phyloP scores from a whole-genome alignment of 2,113 vertebrate species.

The Danionella cerebrum region DNA sequence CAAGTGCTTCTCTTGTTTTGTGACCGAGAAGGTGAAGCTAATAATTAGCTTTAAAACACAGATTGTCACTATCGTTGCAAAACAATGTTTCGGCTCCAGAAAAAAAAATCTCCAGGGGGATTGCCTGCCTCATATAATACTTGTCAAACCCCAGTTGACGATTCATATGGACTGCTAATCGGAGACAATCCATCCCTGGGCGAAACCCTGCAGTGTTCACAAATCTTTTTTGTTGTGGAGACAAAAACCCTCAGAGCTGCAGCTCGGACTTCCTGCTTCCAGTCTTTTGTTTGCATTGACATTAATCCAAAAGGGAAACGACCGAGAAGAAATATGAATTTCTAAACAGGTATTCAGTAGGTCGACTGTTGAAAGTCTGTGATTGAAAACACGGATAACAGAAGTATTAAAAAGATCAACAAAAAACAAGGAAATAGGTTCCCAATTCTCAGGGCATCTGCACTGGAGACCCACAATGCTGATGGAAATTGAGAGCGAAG shows the following conservation, averaged over 20 bases:
- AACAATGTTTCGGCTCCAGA: constrained; percentile 55
- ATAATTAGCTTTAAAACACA: constrained; percentile 68
- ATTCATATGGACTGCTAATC: constrained; percentile 63
- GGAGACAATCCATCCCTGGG: constrained; percentile 53
- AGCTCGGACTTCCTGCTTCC: constrained; percentile 43
- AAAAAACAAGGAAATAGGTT: constrained; percentile 14
- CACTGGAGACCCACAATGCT: background rate
- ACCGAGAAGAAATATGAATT: constrained; percentile 36
- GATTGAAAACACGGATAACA: constrained; percentile 4
- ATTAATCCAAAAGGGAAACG: constrained; percentile 43
- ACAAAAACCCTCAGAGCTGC: constrained; percentile 52
- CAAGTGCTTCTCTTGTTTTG: background rate
- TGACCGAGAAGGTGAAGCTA: constrained; percentile 47
- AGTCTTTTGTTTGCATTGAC: constrained; percentile 54
- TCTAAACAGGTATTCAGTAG: constrained; percentile 38
- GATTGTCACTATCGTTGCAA: constrained; percentile 51
- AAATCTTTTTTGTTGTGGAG: constrained; percentile 52
- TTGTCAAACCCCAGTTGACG: constrained; percentile 68
- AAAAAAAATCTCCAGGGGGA: constrained; percentile 59
- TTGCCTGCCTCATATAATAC: constrained; percentile 56
- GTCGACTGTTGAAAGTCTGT: background rate
- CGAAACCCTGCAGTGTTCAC: constrained; percentile 50
- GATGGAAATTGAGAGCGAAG: constrained; percentile 11
- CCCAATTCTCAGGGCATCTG: constrained; percentile 28
- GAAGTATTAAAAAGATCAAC: background rate